phyloP scores from a whole-genome alignment of 2,888 invertebrate species.

The Tineola bisselliella region DNA sequence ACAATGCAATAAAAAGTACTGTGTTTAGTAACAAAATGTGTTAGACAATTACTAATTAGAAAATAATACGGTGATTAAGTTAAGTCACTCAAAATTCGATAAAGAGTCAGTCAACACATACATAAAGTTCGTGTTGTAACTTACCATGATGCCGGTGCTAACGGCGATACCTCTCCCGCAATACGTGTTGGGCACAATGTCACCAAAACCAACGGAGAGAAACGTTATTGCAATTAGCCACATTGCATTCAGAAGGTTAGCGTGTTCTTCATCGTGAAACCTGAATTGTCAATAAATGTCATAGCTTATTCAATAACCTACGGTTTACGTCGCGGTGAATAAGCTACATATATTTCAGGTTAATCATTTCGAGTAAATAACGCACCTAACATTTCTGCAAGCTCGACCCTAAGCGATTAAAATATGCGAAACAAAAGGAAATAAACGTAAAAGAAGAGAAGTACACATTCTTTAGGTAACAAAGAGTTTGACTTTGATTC shows the following conservation, averaged over 20 bases:
- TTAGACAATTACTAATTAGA: constrained; percentile 18
- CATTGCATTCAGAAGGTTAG: constrained; percentile 98
- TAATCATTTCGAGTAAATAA: neutral
- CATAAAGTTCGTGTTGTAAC: constrained; percentile 53
- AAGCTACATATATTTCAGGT: neutral
- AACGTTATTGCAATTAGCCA: constrained; percentile 99
- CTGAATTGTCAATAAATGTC: constrained; percentile 72
- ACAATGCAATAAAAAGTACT: neutral
- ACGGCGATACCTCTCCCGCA: constrained; percentile 99
- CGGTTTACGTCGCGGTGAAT: constrained; percentile 9
- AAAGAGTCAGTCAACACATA: constrained; percentile 56
- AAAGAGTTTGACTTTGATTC: constrained; percentile 67
- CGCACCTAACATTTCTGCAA: constrained; percentile 19
- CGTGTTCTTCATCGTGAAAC: constrained; percentile 98
- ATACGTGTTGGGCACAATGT: constrained; percentile 99
- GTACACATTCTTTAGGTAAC: constrained; percentile 26
- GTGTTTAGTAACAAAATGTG: neutral
- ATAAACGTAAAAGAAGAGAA: constrained; percentile 31
- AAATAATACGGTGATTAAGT: constrained; percentile 14
- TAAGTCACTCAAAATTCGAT: constrained; percentile 13
- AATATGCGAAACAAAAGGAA: constrained; percentile 23
- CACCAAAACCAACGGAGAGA: constrained; percentile 99
- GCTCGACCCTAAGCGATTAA: constrained; percentile 20
- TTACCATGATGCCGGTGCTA: constrained; percentile 99
- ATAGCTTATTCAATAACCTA: constrained; percentile 28